phyloP scores from a whole-genome alignment of 2,113 vertebrate genomes.

The Proterorhinus semilunaris region DNA sequence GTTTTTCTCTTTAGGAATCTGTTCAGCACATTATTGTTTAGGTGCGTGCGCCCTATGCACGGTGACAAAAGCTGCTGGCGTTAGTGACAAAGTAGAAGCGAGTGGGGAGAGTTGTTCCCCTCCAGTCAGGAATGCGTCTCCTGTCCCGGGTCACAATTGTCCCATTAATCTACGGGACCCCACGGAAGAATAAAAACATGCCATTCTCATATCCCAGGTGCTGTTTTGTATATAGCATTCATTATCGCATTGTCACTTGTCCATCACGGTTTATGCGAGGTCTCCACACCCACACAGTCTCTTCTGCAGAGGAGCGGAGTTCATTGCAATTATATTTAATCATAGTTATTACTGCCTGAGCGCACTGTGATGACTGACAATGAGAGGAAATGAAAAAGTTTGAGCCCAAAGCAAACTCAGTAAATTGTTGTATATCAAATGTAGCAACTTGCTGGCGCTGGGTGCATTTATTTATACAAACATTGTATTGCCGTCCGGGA shows the following conservation, averaged over 20 bases:
- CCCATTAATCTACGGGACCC: slow-evolving; percentile 42
- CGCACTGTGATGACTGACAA: slow-evolving; percentile 38
- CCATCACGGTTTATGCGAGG: slow-evolving; percentile 19
- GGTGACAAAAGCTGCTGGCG: slow-evolving; percentile 47
- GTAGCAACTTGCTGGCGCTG: neutral
- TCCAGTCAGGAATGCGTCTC: slow-evolving; percentile 60
- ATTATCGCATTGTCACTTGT: slow-evolving; percentile 46
- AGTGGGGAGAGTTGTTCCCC: slow-evolving; percentile 47
- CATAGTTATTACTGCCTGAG: slow-evolving; percentile 41
- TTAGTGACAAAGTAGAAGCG: slow-evolving; percentile 44
- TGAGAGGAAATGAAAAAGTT: slow-evolving; percentile 19
- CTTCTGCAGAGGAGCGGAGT: slow-evolving; percentile 24
- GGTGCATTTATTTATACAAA: neutral
- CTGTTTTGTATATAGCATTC: slow-evolving; percentile 52
- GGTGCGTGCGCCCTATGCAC: slow-evolving; percentile 36
- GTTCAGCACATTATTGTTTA: slow-evolving; percentile 38
- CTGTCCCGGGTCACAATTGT: slow-evolving; percentile 53
- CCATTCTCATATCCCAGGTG: slow-evolving; percentile 62
- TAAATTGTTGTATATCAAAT: neutral
- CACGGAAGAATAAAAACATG: slow-evolving; percentile 25
- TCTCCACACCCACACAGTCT: slow-evolving; percentile 47
- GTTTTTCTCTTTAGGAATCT: slow-evolving; percentile 20
- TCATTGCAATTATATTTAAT: slow-evolving; percentile 50
- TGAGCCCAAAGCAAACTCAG: neutral
- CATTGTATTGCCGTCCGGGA: neutral